Base-by-base conservation (phyloP, 2,113 vertebrate genomes). In the Prionailurus viverrinus region DNA sequence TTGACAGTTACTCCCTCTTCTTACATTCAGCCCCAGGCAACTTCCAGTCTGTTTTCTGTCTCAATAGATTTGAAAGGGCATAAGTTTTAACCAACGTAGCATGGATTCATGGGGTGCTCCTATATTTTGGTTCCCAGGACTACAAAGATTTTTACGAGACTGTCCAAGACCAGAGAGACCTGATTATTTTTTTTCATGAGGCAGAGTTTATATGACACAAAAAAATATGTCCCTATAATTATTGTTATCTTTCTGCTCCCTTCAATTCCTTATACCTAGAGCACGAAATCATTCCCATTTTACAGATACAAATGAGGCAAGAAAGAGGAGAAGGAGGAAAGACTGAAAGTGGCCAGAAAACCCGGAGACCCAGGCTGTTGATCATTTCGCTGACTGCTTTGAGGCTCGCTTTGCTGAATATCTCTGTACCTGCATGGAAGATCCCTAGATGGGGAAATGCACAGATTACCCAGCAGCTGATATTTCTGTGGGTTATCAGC, bases 401-500 rank as follows among this genome's bases (percentile, higher is more conserved):
- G 0, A 55, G 36, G 1, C 45, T 78, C 41, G 33, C 41, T 65
- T 68, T n/a, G 41, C 27, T 55, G 69, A 27, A 3, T 19, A 25
- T 82, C 21, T 0, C 33, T 29, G 13, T 45, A 73, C 14, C 33
- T 93, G 58, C 31, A 0, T 18, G 6, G 13, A 71, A 13, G 4
- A 41, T 65, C 25, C 1, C 55, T 3, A 6, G 78, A 13, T 36
- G 31, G 16, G 33, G 41, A 19, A 14, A 51, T 48, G 96, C 92
- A 71, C 91, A 55, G 76, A 96, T 96, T 74, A 89, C 1, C 51
- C 66, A 82, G 78, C 95, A 95, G 92, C 73, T 95, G 78, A 6
- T 89, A 95, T 89, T 88, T 66, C 33, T 66, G 21, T 95, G 91
- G 84, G 76, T 88, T 88, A 73, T 89, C 3, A 3, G 66, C 81